Evolutionary conservation across 2,113 vertebrate species (phyloP).

Genomic region (Tetrax tetrax): DNA sequence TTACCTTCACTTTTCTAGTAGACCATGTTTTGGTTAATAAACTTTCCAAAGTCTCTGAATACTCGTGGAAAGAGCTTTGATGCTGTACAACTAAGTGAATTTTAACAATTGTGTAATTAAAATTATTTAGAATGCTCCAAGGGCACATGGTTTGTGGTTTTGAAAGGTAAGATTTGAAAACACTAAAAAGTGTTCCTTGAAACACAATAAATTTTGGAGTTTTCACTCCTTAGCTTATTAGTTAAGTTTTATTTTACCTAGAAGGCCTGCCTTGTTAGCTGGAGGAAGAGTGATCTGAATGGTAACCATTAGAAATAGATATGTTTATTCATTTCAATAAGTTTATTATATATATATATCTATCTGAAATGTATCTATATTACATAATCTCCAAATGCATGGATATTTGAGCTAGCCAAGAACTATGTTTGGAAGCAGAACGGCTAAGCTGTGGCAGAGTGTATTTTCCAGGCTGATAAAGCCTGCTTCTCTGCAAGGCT

Average conservation of each 20-base stretch:
- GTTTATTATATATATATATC: not conserved
- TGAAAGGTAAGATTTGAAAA: not conserved
- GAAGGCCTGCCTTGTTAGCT: not conserved
- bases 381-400: not conserved
- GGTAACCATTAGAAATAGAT: not conserved
- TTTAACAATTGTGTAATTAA: not conserved
- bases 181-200: not conserved
- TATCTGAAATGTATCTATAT: not conserved
- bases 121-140: not conserved
- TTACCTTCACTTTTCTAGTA: not conserved
- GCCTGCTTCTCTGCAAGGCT: not conserved
- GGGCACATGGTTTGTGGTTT: not conserved
- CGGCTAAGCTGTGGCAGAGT: not conserved
- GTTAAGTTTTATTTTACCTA: not conserved
- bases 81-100: not conserved
- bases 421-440: not conserved
- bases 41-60: not conserved
- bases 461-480: not conserved
- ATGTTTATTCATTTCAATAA: not conserved
- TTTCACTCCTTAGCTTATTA: not conserved
- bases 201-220: not conserved
- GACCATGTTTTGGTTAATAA: not conserved
- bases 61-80: not conserved
- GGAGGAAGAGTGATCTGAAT: not conserved
- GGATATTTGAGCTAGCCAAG: not conserved